A percentile compares a stretch with the other conserved stretches of the same genome.
Conservation (phyloP, 1,140 invertebrate species). For the Pseudomyrmex gracilis region DNA sequence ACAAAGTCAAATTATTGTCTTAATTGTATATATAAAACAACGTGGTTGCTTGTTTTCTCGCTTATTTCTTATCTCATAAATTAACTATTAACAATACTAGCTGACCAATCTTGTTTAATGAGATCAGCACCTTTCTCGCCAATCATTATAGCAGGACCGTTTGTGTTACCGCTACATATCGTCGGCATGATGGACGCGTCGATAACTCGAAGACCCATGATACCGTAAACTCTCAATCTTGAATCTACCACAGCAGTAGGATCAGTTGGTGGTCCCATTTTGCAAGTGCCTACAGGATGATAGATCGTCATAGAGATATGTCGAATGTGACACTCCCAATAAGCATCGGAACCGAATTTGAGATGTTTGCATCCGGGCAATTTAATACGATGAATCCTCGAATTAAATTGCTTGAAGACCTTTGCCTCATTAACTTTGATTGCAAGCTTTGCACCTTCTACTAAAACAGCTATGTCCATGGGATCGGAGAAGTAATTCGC, state of each 20-base stretch:
- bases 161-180: slow-evolving; percentile 92
- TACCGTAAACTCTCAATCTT: slow-evolving; percentile 91
- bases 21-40: not conserved
- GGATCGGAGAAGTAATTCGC: slow-evolving; percentile 95
- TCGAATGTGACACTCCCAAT: slow-evolving; percentile 94
- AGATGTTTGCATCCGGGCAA: slow-evolving; percentile 92
- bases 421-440: slow-evolving; percentile 90
- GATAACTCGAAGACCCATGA: slow-evolving; percentile 92
- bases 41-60: not conserved
- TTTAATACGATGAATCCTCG: slow-evolving; percentile 90
- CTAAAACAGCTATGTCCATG: slow-evolving; percentile 90
- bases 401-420: slow-evolving; percentile 93
- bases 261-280: slow-evolving; percentile 93
- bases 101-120: slow-evolving; percentile 91
- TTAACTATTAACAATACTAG: not conserved
- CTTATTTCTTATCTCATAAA: not conserved
- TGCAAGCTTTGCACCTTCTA: slow-evolving; percentile 93
- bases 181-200: slow-evolving; percentile 96
- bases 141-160: slow-evolving; percentile 95
- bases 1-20: not conserved
- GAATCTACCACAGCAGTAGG: slow-evolving; percentile 93
- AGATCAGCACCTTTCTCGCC: slow-evolving; percentile 94
- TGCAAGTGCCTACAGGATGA: slow-evolving; percentile 92
- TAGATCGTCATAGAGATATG: slow-evolving; percentile 95
- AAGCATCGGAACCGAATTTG: slow-evolving; percentile 91